Evolutionary conservation across 2,888 invertebrate genomes (phyloP).

Genomic region (Hedychridium roseum): DNA sequence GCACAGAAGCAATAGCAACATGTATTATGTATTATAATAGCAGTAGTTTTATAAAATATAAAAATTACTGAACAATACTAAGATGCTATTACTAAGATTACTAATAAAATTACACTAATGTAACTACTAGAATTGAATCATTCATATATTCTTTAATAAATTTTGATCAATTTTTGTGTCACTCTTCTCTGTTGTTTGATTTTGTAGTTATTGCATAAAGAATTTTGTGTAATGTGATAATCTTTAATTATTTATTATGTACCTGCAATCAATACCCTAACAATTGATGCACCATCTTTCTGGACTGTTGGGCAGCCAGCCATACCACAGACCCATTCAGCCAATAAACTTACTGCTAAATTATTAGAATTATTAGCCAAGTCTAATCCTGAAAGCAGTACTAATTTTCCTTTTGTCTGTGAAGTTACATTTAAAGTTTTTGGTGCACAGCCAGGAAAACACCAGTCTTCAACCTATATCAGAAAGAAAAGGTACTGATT

Average conservation of each 20-base stretch:
- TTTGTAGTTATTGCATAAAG: neutral
- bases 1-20: too few relatives aligned
- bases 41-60: too few relatives aligned
- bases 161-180: too few relatives aligned
- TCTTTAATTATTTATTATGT: too few relatives aligned
- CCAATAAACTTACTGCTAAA: constrained; percentile 76
- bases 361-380: constrained; percentile 71
- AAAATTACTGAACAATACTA: constrained; percentile 1
- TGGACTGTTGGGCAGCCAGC: constrained; percentile 73
- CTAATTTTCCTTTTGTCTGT: constrained; percentile 44
- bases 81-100: neutral
- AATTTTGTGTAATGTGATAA: constrained; percentile 8
- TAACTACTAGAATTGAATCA: neutral
- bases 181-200: too few relatives aligned
- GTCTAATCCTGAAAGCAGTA: constrained; percentile 78
- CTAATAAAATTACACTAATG: neutral
- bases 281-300: constrained; percentile 72
- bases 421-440: constrained; percentile 18
- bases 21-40: too few relatives aligned
- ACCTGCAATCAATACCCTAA: constrained; percentile 85
- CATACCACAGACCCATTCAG: constrained; percentile 84
- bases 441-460: constrained; percentile 76
- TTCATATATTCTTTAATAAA: neutral
- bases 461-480: constrained; percentile 82
- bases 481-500: constrained; percentile 3